Evolutionary conservation across 2,113 vertebrate genomes (phyloP).

Genomic region (Aphelocoma coerulescens): DNA sequence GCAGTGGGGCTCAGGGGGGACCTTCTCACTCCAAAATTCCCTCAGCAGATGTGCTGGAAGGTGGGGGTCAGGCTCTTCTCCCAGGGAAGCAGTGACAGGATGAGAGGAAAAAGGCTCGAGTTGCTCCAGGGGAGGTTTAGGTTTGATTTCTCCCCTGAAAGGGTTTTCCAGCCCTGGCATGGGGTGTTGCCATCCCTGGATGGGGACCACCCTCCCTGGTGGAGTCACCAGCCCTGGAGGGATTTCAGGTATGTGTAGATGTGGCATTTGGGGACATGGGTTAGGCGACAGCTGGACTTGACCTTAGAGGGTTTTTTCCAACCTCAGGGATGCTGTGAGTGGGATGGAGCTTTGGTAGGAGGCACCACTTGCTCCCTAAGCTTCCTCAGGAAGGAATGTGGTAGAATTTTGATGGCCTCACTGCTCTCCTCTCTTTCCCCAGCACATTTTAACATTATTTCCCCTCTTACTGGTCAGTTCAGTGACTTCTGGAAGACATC

Average conservation of each 20-base stretch:
- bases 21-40: rapidly evolving
- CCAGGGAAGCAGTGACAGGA: rapidly evolving
- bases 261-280: rapidly evolving
- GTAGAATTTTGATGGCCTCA: rapidly evolving
- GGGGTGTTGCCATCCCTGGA: rapidly evolving
- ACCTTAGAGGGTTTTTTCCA: rapidly evolving
- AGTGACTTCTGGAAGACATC: conserved; percentile 74
- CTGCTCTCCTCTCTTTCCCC: rapidly evolving
- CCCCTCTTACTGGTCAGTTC: conserved; percentile 29
- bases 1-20: rapidly evolving
- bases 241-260: rapidly evolving
- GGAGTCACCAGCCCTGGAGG: neutral
- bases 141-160: neutral
- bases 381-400: rapidly evolving
- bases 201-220: neutral
- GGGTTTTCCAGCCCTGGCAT: neutral
- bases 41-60: rapidly evolving
- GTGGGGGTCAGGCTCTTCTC: neutral
- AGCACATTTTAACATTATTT: rapidly evolving
- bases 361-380: neutral
- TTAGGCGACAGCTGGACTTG: rapidly evolving
- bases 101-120: rapidly evolving
- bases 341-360: too few relatives aligned
- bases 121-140: neutral
- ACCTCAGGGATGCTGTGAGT: rapidly evolving